Conservation (phyloP, 1,140 invertebrate genomes). For the Venturia canescens region DNA sequence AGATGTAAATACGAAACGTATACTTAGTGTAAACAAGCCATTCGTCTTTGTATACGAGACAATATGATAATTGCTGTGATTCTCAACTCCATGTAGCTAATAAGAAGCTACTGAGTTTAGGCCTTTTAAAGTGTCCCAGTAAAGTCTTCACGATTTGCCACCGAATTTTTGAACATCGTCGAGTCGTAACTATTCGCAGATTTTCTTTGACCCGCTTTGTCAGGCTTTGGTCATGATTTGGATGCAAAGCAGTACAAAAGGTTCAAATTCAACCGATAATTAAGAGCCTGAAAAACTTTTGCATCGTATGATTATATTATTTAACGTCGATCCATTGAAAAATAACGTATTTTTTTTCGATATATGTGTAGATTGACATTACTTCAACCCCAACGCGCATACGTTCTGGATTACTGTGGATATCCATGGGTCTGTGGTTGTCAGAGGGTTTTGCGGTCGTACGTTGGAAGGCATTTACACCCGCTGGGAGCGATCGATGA, state of each 20-base stretch:
- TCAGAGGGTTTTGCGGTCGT: constrained; percentile 30
- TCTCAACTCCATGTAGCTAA: neutral
- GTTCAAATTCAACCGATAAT: neutral
- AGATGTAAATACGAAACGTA: constrained; percentile 7
- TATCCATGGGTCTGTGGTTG: constrained; percentile 19
- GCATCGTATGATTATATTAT: constrained; percentile 56
- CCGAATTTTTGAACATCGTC: too few relatives aligned
- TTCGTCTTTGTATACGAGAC: neutral
- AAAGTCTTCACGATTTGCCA: too few relatives aligned
- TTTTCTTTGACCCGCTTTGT: neutral
- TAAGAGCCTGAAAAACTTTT: constrained; percentile 17
- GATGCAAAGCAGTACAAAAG: too few relatives aligned
- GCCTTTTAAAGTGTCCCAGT: too few relatives aligned
- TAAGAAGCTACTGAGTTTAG: too few relatives aligned
- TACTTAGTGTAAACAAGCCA: neutral
- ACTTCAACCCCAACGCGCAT: constrained; percentile 45
- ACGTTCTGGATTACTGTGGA: constrained; percentile 7
- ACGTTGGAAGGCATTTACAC: constrained; percentile 11
- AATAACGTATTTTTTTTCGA: constrained; percentile 54
- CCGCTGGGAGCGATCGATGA: constrained; percentile 58
- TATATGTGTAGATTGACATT: constrained; percentile 38
- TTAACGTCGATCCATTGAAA: constrained; percentile 56
- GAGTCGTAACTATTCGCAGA: too few relatives aligned
- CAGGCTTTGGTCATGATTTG: neutral
- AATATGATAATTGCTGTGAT: neutral